phyloP scores from a whole-genome alignment of 2,888 invertebrate species.

The Lepeophtheirus nordmannii region DNA sequence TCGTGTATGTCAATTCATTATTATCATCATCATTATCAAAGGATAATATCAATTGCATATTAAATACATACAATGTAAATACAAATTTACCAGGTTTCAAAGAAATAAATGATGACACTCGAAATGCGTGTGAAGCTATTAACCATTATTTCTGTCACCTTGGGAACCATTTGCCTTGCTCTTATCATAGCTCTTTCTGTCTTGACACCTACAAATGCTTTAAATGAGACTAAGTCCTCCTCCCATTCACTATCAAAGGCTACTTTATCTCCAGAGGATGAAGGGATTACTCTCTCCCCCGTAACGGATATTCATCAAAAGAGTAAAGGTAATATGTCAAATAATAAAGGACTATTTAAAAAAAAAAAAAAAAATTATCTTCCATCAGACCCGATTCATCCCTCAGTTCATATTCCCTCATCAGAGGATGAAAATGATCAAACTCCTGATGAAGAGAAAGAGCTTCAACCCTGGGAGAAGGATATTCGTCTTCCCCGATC shows the following conservation, averaged over 20 bases:
- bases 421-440: too few relatives aligned
- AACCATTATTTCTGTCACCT: not conserved
- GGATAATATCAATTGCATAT: too few relatives aligned
- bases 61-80: too few relatives aligned
- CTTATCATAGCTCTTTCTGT: not conserved
- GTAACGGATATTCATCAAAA: not conserved
- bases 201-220: not conserved
- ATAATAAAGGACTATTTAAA: too few relatives aligned
- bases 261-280: not conserved
- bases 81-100: too few relatives aligned
- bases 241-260: not conserved
- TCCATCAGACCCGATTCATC: too few relatives aligned
- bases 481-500: slow-evolving; percentile 44
- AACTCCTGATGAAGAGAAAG: not conserved
- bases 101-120: not conserved
- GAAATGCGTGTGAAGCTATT: not conserved
- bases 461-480: slow-evolving; percentile 29
- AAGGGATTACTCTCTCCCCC: not conserved
- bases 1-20: too few relatives aligned
- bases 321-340: not conserved
- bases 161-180: not conserved
- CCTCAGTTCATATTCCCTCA: too few relatives aligned
- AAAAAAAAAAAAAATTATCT: too few relatives aligned
- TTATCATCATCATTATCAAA: too few relatives aligned
- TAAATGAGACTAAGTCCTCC: not conserved